phyloP scores from a whole-genome alignment of 2,113 vertebrate species.

The Rhinichthys klamathensis region DNA sequence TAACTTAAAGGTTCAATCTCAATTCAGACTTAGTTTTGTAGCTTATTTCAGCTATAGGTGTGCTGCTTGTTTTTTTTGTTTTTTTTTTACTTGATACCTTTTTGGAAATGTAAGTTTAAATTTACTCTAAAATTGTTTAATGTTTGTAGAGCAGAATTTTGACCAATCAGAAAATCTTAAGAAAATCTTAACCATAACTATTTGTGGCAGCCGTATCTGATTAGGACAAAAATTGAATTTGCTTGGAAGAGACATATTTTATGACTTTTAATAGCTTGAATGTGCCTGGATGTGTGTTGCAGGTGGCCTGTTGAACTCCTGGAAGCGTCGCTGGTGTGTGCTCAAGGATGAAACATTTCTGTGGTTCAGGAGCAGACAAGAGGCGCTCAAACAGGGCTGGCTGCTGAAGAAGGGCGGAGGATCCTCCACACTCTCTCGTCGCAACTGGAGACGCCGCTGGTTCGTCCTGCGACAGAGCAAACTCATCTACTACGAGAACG shows the following conservation, averaged over 20 bases:
- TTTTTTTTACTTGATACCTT: not conserved
- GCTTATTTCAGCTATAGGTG: not conserved
- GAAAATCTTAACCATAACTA: too few relatives aligned
- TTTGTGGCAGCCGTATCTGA: too few relatives aligned
- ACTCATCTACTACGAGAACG: conserved; percentile 96
- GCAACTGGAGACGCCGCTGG: conserved; percentile 98
- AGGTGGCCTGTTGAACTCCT: conserved; percentile 95
- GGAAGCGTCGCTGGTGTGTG: conserved; percentile 97
- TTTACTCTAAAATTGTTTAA: not conserved
- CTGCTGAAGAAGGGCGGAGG: conserved; percentile 95
- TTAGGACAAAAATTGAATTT: too few relatives aligned
- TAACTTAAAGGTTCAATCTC: not conserved
- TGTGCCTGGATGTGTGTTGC: conserved; percentile 12
- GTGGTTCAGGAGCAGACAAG: conserved; percentile 98
- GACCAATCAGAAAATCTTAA: too few relatives aligned
- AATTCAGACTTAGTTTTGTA: not conserved
- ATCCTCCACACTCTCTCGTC: conserved; percentile 91
- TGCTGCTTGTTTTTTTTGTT: not conserved
- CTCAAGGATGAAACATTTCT: conserved; percentile 97
- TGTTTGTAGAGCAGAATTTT: too few relatives aligned
- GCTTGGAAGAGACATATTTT: too few relatives aligned
- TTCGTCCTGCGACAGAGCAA: conserved; percentile 94
- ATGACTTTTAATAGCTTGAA: too few relatives aligned
- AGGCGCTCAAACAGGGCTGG: conserved; percentile 98
- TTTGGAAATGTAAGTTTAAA: not conserved